Base-by-base conservation (phyloP, 2,888 invertebrate genomes). In the Fragum sueziense region DNA sequence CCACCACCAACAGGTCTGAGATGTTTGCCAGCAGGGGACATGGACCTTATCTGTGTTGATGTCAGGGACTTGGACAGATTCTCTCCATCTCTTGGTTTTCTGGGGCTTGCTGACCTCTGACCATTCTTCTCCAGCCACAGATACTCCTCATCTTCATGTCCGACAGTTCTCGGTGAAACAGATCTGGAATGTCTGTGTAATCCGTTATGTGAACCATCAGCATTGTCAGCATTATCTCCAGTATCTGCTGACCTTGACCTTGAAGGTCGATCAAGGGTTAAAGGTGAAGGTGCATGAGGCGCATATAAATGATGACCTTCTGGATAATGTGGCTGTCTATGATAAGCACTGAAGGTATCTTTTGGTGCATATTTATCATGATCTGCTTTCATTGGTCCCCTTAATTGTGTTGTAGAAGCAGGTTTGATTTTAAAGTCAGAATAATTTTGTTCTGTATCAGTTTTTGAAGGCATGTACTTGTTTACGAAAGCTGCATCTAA, bases 1-100 rank as follows among this genome's bases (percentile, higher is more conserved):
- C 69, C 61, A 41, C 71, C 82, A 41, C 70, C 61, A 70, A 70
- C 57, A 76, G 72, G 73, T 61, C 62, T 74, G 74, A 70, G 74
- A 76, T 69, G 76, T 41, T 59, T 59, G 14, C 37, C 34, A 22
- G 61, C 34, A 57, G 74, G 62, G 65, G 71, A 67, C 77, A 81
- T 71, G 69, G 81, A 75, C 61, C 77, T 77, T 25, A 83, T 67
- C 68, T 76, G 80, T 22, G 57, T 70, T 47, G 80, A 73, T 29
- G 79, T 83, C 68, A 83, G 70, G 41, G 83, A 83, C 57, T 75
- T 80, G 54, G 83, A 83, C 20, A 83, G 62, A 22, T 29, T 33
- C 1, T 54, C 20, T 1, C 37, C 51, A 3, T 54, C 67, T 37
- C 41, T 59, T 17, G n/a, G 29, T 9, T 34, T 47, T 25, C 29